These are phyloP conservation scores for Spodoptera litura DNA, from an alignment of 1,140 invertebrate species.

Conservation along the genomic window DNA sequence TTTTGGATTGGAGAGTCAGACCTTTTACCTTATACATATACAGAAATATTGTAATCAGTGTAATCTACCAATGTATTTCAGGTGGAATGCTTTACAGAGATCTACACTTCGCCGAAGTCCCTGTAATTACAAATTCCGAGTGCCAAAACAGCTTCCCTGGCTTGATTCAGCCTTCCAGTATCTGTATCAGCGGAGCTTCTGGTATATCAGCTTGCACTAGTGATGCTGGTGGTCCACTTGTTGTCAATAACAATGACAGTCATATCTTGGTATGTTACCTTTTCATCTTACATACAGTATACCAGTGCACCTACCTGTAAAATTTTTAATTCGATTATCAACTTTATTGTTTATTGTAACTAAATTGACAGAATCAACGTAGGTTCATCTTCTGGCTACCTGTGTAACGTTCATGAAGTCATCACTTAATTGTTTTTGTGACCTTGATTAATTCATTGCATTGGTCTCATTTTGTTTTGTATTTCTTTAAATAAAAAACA, in stretches of 20 bases:
- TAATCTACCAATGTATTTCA: conserved; percentile 23
- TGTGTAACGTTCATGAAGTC: too few relatives aligned
- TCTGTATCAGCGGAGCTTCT: conserved; percentile 60
- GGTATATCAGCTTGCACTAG: conserved; percentile 54
- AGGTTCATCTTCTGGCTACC: too few relatives aligned
- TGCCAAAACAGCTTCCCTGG: conserved; percentile 52
- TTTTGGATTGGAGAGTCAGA: too few relatives aligned
- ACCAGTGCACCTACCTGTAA: neutral
- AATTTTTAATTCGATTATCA: too few relatives aligned
- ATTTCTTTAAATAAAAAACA: too few relatives aligned
- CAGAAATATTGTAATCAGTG: too few relatives aligned
- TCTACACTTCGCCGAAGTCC: conserved; percentile 51
- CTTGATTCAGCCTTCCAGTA: conserved; percentile 48
- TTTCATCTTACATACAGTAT: neutral
- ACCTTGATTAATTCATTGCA: too few relatives aligned
- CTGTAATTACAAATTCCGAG: conserved; percentile 57
- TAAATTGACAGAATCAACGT: too few relatives aligned
- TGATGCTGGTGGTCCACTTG: conserved; percentile 64
- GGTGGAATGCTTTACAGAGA: conserved; percentile 34
- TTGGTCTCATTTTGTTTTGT: too few relatives aligned
- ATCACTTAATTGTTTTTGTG: too few relatives aligned
- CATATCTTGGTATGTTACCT: conserved; percentile 51
- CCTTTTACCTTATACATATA: too few relatives aligned
- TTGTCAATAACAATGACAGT: conserved; percentile 41
- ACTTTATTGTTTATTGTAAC: too few relatives aligned